Conservation (phyloP, 2,888 invertebrate species). For the Meiosimyza decipiens region DNA sequence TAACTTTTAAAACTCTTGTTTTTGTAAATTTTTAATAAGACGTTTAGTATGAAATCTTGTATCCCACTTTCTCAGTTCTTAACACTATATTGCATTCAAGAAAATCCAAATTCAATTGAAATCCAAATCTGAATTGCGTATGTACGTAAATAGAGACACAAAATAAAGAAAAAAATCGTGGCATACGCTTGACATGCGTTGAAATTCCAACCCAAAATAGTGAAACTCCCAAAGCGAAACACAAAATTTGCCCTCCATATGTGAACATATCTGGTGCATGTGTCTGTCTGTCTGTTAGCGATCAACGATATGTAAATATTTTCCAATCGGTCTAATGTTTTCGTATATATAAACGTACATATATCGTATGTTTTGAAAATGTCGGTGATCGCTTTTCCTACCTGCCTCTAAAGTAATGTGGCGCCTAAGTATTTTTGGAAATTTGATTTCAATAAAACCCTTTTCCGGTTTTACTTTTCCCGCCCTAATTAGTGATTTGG, state of each 20-base stretch:
- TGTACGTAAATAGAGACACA: too few relatives aligned
- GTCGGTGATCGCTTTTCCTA: neutral
- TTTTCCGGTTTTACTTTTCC: conserved; percentile 52
- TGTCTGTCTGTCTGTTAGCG: conserved; percentile 32
- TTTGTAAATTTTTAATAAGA: too few relatives aligned
- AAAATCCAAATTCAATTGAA: conserved; percentile 29
- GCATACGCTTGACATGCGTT: neutral
- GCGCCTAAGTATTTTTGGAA: conserved; percentile 48
- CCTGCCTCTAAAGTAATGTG: conserved; percentile 25
- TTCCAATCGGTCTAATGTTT: too few relatives aligned
- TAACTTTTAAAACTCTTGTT: too few relatives aligned
- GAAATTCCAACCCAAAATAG: conserved; percentile 18
- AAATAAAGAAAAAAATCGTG: too few relatives aligned
- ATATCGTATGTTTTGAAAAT: too few relatives aligned
- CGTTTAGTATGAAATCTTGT: too few relatives aligned
- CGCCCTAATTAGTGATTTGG: conserved; percentile 56
- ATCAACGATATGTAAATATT: conserved; percentile 3
- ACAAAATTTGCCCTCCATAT: conserved; percentile 46
- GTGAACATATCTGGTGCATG: conserved; percentile 43
- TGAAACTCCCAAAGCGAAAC: conserved; percentile 51
- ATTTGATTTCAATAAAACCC: conserved; percentile 47
- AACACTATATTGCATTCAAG: neutral
- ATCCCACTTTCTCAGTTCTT: too few relatives aligned
- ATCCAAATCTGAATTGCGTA: conserved; percentile 40
- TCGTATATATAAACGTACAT: too few relatives aligned